phyloP scores from a whole-genome alignment of 2,888 invertebrate species.

The Parapristionchus giblindavisi region DNA sequence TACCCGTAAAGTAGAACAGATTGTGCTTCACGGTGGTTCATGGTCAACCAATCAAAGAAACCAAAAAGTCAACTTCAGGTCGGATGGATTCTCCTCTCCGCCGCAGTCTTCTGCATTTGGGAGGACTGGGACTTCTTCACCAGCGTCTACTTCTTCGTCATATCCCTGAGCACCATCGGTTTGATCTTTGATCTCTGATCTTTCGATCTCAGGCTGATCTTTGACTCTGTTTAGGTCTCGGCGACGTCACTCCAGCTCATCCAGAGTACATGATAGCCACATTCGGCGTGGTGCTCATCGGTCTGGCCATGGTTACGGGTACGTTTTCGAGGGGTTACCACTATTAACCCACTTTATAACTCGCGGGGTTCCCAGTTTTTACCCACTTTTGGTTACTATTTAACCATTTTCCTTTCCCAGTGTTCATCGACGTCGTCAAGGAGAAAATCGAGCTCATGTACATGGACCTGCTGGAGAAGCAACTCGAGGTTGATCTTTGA shows the following conservation, averaged over 20 bases:
- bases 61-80: constrained; percentile 81
- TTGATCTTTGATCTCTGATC: not conserved
- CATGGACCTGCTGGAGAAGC: constrained; percentile 59
- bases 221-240: constrained; percentile 68
- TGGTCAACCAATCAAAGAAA: no score
- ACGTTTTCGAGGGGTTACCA: not conserved
- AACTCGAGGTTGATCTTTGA: constrained; percentile 53
- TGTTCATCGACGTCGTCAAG: constrained; percentile 67
- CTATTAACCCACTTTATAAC: no score
- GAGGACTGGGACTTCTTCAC: constrained; percentile 69
- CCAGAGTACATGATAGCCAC: constrained; percentile 72
- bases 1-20: no score
- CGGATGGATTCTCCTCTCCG: constrained; percentile 86
- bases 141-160: constrained; percentile 68
- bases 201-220: not conserved
- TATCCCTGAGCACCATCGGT: constrained; percentile 67
- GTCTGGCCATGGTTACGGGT: constrained; percentile 61
- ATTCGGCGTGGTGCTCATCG: constrained; percentile 66
- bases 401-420: constrained; percentile 37
- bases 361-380: no score
- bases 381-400: not conserved
- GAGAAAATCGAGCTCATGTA: constrained; percentile 65
- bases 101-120: constrained; percentile 79
- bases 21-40: no score
- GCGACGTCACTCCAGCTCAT: constrained; percentile 72